Percentiles rank a stretch among this genome's conserved stretches.
phyloP scores from a whole-genome alignment of 2,888 invertebrate species.

The Eudemis profundana region DNA sequence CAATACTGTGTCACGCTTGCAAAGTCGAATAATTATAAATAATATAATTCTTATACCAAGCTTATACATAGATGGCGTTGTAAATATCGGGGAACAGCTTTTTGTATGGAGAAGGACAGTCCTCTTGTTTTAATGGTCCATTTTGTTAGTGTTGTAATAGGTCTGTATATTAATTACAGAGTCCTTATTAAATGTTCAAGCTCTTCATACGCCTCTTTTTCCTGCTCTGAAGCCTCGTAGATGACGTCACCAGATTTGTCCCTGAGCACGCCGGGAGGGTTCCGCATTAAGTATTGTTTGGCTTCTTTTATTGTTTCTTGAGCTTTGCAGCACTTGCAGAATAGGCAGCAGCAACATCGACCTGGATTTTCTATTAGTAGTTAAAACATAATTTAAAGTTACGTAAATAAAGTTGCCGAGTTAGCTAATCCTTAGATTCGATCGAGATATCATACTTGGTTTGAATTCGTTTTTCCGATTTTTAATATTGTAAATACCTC shows the following conservation, averaged over 20 bases:
- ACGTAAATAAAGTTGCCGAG: no score
- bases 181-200: conserved; percentile 84
- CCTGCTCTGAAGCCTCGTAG: conserved; percentile 84
- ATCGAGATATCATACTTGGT: no score
- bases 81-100: no score
- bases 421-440: no score
- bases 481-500: no score
- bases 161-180: conserved; percentile 57
- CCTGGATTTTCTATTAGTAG: conserved; percentile 79
- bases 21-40: no score
- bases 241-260: conserved; percentile 64
- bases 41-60: no score
- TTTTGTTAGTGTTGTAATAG: not conserved
- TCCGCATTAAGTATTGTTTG: conserved; percentile 81
- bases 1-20: no score
- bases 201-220: conserved; percentile 83
- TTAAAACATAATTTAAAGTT: not conserved
- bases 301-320: conserved; percentile 80
- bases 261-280: conserved; percentile 84
- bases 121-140: no score
- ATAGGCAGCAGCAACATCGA: conserved; percentile 87
- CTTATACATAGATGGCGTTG: no score
- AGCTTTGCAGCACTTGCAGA: conserved; percentile 86
- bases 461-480: no score
- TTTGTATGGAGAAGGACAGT: no score